Base-by-base conservation (phyloP, 2,113 vertebrate species). In the Fulmarus glacialis region DNA sequence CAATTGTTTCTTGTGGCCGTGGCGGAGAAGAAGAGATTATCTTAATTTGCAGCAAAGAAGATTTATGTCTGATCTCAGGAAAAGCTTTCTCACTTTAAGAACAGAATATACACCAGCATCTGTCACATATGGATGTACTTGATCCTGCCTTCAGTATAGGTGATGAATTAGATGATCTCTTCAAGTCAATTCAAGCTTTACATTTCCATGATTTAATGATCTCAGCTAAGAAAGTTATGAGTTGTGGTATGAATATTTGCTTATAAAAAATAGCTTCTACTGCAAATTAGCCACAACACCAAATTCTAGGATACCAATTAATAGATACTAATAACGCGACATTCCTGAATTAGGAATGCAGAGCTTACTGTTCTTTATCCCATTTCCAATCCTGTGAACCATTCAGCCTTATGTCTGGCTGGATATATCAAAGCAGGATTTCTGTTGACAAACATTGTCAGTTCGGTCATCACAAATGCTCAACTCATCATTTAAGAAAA, bases 121-220 rank as follows among this genome's bases (percentile, higher is more conserved):
- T 84, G 56, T 87, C 83, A 96, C 72, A 71, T 91, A 93, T 8
- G 75, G 86, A 87, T 45, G 20, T 36, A 89, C 77, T 68, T 81
- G 60, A 91, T 93, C 73, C 68, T 89, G 34, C 60, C 82, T 89
- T 59, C 85, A 87, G 73, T 34, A 72, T 24, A 89, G 77, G 52
- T 93, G 77, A 87, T 66, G 62, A 80, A 92, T 91, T 87, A 91
- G 47, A 87, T 48, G 38, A 89, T 96, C 80, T 89, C 64, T 87
- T 84, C 64, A 84, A 83, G 55, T 67, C 47, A 87, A 45, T 79
- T 15, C 0, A 1, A 89, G 55, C 29, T 89, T 87, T 55, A 71
- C 3, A 38, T 82, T 93, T 84, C 70, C 47, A 32, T 74, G 38
- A 87, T 82, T 91, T 92, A 67, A 84, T 40, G 32, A 59, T 27